Evolutionary conservation across 1,140 invertebrate genomes (phyloP), one percentile per base, ranked within the genome.

Genomic region (Idris sp.): DNA sequence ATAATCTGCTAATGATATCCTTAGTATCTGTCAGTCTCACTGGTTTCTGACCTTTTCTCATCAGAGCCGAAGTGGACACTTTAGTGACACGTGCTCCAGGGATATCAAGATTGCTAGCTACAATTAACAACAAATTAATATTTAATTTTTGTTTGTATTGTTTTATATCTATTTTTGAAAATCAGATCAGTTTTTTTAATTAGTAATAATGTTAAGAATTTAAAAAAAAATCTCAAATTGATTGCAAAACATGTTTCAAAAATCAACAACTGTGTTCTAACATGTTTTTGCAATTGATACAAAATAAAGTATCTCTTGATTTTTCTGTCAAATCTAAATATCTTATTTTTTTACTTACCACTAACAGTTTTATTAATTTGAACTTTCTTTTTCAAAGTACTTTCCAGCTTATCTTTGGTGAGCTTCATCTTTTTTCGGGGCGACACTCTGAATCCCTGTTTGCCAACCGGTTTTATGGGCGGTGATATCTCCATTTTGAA

Each of bases 401-500:
- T 82, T 77, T 18, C 67, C 10, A 72, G 6, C 19, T 72, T 72
- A 0, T 83, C 79, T 48, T 86, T 86, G 1, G 11, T 74, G 2
- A 85, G 14, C 73, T 76, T 85, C 9, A 59, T 58, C 7, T 10
- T 49, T 44, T 65, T 83, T 0, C 16, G 51, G 2, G 77, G 51
- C 8, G 79, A 77, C 13, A 76, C 38, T 18, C 77, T 73, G 14
- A 28, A 58, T 11, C 33, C 30, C 43, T 2, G 18, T 25, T 30
- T 25, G 11, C 43, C 61, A 0, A 64, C 68, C 6, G 82, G 76
- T n/a, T 62, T 71, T n/a, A 56, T 13, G 0, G 80, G 80, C 4
- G 84, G 83, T 4, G 83, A 84, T 16, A 83, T 83, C 41, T 83
- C 79, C 10, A 83, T 74, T 28, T 78, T 79, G 9, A 77, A 18